Conservation (phyloP, 2,797 vertebrate genomes). For the Denticeps clupeoides region DNA sequence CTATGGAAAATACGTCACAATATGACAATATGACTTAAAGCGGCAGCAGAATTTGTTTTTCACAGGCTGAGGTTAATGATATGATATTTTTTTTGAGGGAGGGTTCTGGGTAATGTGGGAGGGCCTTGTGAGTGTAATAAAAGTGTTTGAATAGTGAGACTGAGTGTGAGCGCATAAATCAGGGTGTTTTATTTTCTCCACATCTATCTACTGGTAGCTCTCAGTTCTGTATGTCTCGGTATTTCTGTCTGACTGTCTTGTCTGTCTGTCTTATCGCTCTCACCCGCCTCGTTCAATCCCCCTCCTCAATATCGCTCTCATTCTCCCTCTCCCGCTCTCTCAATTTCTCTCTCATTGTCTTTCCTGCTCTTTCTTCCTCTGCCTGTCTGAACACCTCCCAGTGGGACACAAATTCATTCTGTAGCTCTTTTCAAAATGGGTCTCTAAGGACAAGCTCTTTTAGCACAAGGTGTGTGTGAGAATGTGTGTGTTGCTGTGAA, state of each 20-base stretch:
- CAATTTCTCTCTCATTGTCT: background rate
- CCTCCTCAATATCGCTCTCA: background rate
- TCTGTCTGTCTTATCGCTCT: background rate
- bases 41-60: no score
- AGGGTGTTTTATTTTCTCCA: conserved; percentile 9
- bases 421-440: conserved; percentile 3
- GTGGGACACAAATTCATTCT: conserved; percentile 28
- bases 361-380: background rate
- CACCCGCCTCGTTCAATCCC: background rate
- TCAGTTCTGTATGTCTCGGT: background rate
- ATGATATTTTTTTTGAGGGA: no score
- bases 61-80: no score
- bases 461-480: conserved; percentile 6
- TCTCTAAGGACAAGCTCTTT: conserved; percentile 7
- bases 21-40: no score
- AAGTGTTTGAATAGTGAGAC: conserved; percentile 34
- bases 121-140: conserved; percentile 32
- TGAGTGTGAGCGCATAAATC: conserved; percentile 34
- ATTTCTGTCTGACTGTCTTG: background rate
- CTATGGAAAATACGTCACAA: no score
- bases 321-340: background rate
- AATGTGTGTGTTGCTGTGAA: conserved; percentile 5
- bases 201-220: background rate
- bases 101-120: no score
- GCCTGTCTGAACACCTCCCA: conserved; percentile 11